These are phyloP conservation scores for Cerceris ruficornis DNA, from an alignment of 2,888 invertebrate genomes.

Conservation along the genomic window DNA sequence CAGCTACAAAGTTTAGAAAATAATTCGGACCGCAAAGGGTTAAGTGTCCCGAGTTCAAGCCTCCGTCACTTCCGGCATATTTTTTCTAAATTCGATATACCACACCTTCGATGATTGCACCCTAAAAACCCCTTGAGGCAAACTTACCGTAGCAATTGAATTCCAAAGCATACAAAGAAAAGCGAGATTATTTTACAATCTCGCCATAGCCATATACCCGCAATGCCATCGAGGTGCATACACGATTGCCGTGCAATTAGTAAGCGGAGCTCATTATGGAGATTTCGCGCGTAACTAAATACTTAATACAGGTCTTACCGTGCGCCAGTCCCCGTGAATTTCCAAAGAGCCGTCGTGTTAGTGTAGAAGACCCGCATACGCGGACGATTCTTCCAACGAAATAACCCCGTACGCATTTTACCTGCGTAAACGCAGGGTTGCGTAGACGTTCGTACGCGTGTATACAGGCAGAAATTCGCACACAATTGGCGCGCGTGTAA, in stretches of 20 bases:
- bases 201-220: neutral
- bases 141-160: too few relatives aligned
- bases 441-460: constrained; percentile 3
- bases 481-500: neutral
- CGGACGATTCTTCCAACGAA: constrained; percentile 34
- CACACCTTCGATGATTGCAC: too few relatives aligned
- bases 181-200: too few relatives aligned
- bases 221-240: constrained; percentile 11
- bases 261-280: constrained; percentile 74
- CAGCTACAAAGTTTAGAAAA: too few relatives aligned
- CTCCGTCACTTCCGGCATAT: too few relatives aligned
- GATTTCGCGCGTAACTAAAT: constrained; percentile 74
- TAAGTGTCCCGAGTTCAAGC: too few relatives aligned
- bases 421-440: constrained; percentile 23
- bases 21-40: too few relatives aligned
- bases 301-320: constrained; percentile 71
- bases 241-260: constrained; percentile 67
- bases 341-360: constrained; percentile 59
- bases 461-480: neutral
- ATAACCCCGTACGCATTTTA: constrained; percentile 45
- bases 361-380: constrained; percentile 52
- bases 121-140: too few relatives aligned
- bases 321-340: constrained; percentile 65
- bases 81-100: too few relatives aligned
- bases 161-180: too few relatives aligned